Conservation (phyloP, 1,140 invertebrate genomes). For the Tachypleus tridentatus region DNA sequence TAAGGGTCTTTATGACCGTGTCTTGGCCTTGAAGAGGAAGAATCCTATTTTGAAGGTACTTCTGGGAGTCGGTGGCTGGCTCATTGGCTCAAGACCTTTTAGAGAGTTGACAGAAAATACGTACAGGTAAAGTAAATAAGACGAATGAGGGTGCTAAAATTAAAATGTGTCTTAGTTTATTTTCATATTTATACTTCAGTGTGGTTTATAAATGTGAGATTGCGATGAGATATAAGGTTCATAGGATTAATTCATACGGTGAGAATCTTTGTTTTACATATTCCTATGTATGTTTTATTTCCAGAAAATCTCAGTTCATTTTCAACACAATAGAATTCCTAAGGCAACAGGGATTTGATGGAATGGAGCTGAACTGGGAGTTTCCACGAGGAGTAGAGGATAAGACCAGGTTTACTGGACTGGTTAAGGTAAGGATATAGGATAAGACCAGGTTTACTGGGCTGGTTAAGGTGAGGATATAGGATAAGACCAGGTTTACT, state of each 20-base stretch:
- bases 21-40: constrained; percentile 69
- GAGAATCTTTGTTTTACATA: too few species aligned
- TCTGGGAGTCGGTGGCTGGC: constrained; percentile 87
- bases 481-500: background rate
- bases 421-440: constrained; percentile 29
- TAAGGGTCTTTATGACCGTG: constrained; percentile 63
- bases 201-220: too few species aligned
- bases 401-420: constrained; percentile 29
- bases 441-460: background rate
- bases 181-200: too few species aligned
- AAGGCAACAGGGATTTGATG: constrained; percentile 82
- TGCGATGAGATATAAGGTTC: too few species aligned
- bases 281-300: background rate
- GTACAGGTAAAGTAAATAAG: constrained; percentile 17
- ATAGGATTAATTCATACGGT: too few species aligned
- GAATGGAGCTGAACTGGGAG: constrained; percentile 94
- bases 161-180: too few species aligned
- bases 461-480: background rate
- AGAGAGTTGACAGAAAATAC: constrained; percentile 62
- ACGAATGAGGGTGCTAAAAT: too few species aligned
- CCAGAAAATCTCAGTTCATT: constrained; percentile 83
- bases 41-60: constrained; percentile 83
- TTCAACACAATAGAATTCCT: constrained; percentile 88
- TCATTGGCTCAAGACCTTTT: constrained; percentile 82
- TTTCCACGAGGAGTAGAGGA: constrained; percentile 83